Conservation (phyloP, 2,797 vertebrate species). For the Sebastes nivosus region DNA sequence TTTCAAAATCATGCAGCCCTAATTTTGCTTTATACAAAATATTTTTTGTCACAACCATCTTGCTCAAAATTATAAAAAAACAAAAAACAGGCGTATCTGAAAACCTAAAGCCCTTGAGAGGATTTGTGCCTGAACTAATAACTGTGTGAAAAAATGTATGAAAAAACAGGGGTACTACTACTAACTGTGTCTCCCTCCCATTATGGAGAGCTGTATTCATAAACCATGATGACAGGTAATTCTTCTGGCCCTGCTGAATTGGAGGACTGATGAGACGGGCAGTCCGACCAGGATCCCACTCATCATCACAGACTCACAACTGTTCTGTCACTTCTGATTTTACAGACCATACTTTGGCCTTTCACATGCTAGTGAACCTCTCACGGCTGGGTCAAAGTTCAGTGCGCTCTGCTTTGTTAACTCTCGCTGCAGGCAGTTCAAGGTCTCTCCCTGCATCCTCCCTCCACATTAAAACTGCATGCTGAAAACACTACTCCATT, state of each 20-base stretch:
- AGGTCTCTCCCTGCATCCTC: conserved; percentile 8
- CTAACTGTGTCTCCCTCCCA: no score
- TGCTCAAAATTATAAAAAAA: not conserved
- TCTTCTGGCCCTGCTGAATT: conserved; percentile 22
- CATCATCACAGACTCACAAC: conserved; percentile 27
- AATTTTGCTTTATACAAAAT: not conserved
- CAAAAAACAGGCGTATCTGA: no score
- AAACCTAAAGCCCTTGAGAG: not conserved
- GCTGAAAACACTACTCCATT: not conserved
- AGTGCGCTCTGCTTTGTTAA: conserved; percentile 14
- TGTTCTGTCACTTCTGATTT: conserved; percentile 41
- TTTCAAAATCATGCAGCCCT: no score
- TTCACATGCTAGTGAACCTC: not conserved
- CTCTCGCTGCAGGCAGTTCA: not conserved
- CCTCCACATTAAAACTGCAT: conserved; percentile 10
- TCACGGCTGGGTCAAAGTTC: conserved; percentile 19
- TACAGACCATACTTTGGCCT: not conserved
- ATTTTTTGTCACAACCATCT: not conserved
- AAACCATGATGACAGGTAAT: conserved; percentile 34
- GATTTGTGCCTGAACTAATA: not conserved
- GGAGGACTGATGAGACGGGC: conserved; percentile 29
- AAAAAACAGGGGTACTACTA: no score
- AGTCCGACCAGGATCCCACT: conserved; percentile 1
- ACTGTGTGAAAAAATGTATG: no score
- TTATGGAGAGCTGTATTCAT: not conserved